phyloP scores from a whole-genome alignment of 2,888 invertebrate genomes.

The Chrysodeixis includens region DNA sequence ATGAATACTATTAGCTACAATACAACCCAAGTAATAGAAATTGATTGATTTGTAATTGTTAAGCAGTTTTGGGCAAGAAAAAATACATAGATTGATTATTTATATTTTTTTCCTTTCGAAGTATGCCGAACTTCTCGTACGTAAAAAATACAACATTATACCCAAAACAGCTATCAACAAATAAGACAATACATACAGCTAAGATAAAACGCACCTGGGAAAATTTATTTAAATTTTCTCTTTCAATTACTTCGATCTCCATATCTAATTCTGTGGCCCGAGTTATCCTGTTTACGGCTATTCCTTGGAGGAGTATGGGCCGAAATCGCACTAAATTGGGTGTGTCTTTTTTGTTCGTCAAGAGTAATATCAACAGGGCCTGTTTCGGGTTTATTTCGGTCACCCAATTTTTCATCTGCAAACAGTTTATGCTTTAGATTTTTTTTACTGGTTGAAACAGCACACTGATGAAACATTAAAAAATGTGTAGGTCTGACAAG shows the following conservation, averaged over 20 bases:
- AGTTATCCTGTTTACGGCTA: conserved; percentile 83
- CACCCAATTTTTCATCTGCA: conserved; percentile 81
- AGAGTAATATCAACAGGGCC: conserved; percentile 76
- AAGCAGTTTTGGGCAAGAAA: too few species aligned
- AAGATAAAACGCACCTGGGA: conserved; percentile 64
- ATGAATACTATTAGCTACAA: neutral
- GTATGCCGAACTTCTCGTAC: too few species aligned
- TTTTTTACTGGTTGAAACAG: neutral
- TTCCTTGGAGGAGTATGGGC: conserved; percentile 78
- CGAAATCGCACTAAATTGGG: conserved; percentile 74
- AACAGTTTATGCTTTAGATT: conserved; percentile 1
- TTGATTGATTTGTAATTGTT: too few species aligned
- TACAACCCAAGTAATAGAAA: too few species aligned
- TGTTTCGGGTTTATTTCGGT: conserved; percentile 76
- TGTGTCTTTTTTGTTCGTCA: conserved; percentile 81
- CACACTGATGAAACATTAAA: too few species aligned
- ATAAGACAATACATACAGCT: neutral
- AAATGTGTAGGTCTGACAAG: too few species aligned
- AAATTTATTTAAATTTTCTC: conserved; percentile 72
- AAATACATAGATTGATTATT: too few species aligned
- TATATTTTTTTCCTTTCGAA: too few species aligned
- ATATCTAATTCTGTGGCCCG: conserved; percentile 78
- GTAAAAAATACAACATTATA: neutral
- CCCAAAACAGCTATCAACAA: neutral
- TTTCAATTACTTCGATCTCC: conserved; percentile 85